Evolutionary conservation across 2,888 invertebrate species (phyloP).

Genomic region (Eutolmus rufibarbis): DNA sequence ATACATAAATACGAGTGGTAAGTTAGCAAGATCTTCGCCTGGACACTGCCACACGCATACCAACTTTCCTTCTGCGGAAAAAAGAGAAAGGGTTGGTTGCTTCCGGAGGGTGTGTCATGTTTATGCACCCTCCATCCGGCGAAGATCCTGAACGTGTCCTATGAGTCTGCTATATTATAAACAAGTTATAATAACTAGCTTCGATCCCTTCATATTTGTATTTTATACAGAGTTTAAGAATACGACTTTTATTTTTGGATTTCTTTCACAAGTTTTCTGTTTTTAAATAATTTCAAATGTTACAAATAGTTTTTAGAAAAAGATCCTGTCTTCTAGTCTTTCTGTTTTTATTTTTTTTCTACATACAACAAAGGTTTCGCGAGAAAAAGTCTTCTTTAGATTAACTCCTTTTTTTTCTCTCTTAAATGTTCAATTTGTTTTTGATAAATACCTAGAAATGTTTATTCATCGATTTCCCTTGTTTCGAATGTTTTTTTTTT

Average conservation of each 20-base stretch:
- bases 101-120: neutral
- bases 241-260: neutral
- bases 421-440: neutral
- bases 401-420: neutral
- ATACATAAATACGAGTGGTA: constrained; percentile 10
- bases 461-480: constrained; percentile 34
- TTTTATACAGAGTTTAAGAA: constrained; percentile 16
- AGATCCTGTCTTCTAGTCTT: constrained; percentile 22
- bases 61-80: neutral
- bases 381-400: constrained; percentile 5
- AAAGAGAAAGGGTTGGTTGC: neutral
- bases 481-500: constrained; percentile 19
- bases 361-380: constrained; percentile 14
- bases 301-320: constrained; percentile 38
- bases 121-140: neutral
- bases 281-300: neutral
- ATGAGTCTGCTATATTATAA: neutral
- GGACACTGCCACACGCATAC: neutral
- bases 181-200: neutral
- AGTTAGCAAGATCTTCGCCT: neutral
- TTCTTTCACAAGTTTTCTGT: neutral
- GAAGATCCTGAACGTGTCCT: neutral
- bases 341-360: neutral
- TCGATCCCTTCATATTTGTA: neutral
- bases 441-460: constrained; percentile 32